Conservation (phyloP, 2,113 vertebrate genomes). For the Hymenochirus boettgeri region DNA sequence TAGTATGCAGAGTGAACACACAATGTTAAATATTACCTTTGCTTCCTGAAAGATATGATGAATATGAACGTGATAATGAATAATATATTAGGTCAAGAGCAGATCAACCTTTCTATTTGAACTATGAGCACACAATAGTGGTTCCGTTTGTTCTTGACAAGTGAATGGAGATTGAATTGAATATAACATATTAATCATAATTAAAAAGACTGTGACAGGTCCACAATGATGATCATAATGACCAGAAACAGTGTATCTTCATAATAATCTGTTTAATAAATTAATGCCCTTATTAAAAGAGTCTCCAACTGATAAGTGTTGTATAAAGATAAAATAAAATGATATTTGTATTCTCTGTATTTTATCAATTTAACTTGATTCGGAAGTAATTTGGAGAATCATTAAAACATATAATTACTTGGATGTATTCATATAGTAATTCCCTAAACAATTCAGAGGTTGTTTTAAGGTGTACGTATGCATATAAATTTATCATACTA, state of each 20-base stretch:
- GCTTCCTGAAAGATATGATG: constrained; percentile 62
- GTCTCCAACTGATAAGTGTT: constrained; percentile 67
- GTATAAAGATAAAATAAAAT: constrained; percentile 76
- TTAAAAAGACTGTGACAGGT: constrained; percentile 84
- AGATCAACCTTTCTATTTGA: constrained; percentile 65
- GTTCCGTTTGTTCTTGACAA: constrained; percentile 70
- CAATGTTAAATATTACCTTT: constrained; percentile 51
- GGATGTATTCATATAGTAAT: constrained; percentile 79
- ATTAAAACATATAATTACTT: constrained; percentile 84
- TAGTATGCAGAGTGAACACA: constrained; percentile 38
- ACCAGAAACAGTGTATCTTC: constrained; percentile 85
- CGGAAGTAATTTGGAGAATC: constrained; percentile 70
- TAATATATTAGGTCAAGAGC: constrained; percentile 85
- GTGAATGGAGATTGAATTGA: constrained; percentile 81
- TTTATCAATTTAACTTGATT: constrained; percentile 66
- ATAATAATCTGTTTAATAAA: constrained; percentile 93
- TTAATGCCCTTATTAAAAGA: constrained; percentile 76
- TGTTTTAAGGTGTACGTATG: constrained; percentile 65
- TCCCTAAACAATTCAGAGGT: constrained; percentile 61
- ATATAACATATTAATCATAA: constrained; percentile 96
- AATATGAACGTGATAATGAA: constrained; percentile 79
- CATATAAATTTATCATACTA: constrained; percentile 76
- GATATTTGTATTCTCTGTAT: constrained; percentile 73
- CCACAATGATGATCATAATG: constrained; percentile 86
- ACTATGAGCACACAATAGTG: constrained; percentile 67